Evolutionary conservation across 1,140 invertebrate genomes (phyloP).

Genomic region (Whitmania pigra): DNA sequence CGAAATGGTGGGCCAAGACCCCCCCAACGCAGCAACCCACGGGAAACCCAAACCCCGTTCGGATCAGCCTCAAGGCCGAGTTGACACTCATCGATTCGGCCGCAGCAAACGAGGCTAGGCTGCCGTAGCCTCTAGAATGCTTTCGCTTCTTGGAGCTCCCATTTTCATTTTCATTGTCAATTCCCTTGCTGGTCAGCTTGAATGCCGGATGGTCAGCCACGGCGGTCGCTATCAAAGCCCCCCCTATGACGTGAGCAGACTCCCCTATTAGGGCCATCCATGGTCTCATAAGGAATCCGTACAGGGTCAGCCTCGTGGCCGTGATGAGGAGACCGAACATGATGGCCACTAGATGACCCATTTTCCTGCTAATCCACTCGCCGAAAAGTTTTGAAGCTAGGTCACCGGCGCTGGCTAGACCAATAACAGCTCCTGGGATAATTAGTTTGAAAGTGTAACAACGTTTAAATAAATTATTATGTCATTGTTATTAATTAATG

Average conservation of each 20-base stretch:
- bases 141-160: too few species aligned
- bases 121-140: neutral
- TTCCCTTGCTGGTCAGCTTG: neutral
- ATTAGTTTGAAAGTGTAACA: neutral
- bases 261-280: slow-evolving; percentile 11
- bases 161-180: neutral
- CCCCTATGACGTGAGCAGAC: neutral
- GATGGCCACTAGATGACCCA: slow-evolving; percentile 1
- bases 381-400: neutral
- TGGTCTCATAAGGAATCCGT: slow-evolving; percentile 13
- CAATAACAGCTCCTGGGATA: neutral
- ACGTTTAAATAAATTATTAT: too few species aligned
- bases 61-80: slow-evolving; percentile 3
- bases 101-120: neutral
- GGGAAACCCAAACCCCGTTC: slow-evolving; percentile 7
- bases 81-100: slow-evolving; percentile 8
- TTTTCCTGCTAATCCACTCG: slow-evolving; percentile 8
- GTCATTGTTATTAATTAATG: too few species aligned
- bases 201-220: slow-evolving; percentile 8
- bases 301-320: neutral
- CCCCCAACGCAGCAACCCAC: slow-evolving; percentile 9
- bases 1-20: neutral
- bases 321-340: slow-evolving; percentile 7
- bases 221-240: neutral
- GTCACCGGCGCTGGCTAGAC: slow-evolving; percentile 6